Conservation (phyloP, 2,888 invertebrate genomes). For the Thelaira solivaga region DNA sequence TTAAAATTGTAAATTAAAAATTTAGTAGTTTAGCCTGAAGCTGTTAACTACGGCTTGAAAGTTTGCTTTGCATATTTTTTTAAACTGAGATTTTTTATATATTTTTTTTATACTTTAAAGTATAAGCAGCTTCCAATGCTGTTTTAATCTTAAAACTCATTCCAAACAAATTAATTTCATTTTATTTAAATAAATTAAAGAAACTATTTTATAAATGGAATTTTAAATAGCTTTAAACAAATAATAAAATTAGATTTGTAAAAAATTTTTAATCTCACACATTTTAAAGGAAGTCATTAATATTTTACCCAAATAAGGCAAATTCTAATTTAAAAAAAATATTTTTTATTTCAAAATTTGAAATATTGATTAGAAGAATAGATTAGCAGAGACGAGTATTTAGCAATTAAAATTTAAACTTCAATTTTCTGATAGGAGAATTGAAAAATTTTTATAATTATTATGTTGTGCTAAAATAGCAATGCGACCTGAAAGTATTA, state of each 20-base stretch:
- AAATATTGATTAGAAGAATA: no score
- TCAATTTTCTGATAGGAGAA: no score
- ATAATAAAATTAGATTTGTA: background rate
- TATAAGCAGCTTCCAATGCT: slow-evolving; percentile 45
- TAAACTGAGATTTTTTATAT: slow-evolving; percentile 35
- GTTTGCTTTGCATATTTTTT: background rate
- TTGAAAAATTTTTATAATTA: no score
- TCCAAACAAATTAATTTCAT: slow-evolving; percentile 8
- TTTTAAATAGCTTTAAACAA: background rate
- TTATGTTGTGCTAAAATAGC: no score
- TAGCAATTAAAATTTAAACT: no score
- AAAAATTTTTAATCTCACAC: no score
- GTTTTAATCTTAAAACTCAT: slow-evolving; percentile 22
- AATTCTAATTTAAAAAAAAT: background rate
- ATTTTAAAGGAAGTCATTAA: slow-evolving; percentile 18
- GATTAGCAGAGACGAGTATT: no score
- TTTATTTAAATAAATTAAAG: slow-evolving; percentile 15
- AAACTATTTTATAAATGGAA: background rate
- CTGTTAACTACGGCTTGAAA: slow-evolving; percentile 17
- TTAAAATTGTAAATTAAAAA: slow-evolving; percentile 16
- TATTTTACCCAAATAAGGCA: background rate
- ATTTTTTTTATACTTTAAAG: background rate
- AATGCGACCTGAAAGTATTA: no score
- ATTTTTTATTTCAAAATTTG: no score
- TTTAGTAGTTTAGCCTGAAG: slow-evolving; percentile 25